Conservation (phyloP, 2,113 vertebrate genomes). For the Megaceryle maxima region DNA sequence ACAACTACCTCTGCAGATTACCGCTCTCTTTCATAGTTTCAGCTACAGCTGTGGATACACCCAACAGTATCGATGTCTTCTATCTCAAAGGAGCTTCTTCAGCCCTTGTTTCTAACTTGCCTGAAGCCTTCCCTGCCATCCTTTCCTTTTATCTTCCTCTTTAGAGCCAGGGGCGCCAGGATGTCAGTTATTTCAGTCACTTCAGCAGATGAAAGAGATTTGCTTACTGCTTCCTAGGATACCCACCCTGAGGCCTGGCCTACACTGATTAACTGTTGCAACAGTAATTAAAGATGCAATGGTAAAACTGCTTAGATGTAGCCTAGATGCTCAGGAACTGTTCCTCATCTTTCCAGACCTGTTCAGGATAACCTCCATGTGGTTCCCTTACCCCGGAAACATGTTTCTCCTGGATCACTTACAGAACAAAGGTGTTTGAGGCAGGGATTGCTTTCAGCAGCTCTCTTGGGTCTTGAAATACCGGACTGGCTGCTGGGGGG, state of each 20-base stretch:
- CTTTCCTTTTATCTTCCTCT: not conserved
- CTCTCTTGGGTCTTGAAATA: conserved; percentile 44
- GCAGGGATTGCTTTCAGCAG: conserved; percentile 16
- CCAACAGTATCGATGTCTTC: not conserved
- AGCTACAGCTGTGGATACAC: not conserved
- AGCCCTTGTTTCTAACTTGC: not conserved
- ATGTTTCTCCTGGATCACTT: not conserved
- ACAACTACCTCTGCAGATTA: not conserved
- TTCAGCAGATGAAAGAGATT: not conserved
- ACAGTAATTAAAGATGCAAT: not conserved
- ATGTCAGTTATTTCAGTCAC: not conserved
- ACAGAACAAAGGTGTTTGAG: conserved; percentile 25
- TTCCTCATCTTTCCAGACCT: not conserved
- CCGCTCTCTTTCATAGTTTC: not conserved
- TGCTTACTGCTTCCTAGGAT: not conserved
- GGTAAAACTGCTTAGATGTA: not conserved
- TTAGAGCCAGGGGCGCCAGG: not conserved
- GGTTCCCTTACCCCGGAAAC: not conserved
- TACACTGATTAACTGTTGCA: not conserved
- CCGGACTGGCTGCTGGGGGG: not conserved
- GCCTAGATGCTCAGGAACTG: not conserved
- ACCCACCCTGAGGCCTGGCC: not conserved
- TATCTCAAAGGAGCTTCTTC: not conserved
- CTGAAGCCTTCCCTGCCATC: not conserved
- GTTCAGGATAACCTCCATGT: not conserved